Conservation (phyloP, 2,797 vertebrate genomes). For the Australoheros facetus region DNA sequence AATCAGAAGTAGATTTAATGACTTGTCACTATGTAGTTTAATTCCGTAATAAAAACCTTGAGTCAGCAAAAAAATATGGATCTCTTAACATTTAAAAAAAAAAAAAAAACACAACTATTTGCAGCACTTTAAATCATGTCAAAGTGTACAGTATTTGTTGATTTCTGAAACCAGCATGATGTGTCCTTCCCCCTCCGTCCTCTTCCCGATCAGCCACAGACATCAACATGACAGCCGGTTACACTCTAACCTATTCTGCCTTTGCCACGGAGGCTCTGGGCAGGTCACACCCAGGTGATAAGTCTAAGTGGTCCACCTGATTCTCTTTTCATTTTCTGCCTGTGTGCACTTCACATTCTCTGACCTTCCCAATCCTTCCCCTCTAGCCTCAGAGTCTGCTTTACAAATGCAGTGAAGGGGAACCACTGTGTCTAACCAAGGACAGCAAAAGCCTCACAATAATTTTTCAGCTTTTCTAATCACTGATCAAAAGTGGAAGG, state of each 20-base stretch:
- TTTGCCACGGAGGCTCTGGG: constrained; percentile 28
- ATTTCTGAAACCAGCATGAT: constrained; percentile 1
- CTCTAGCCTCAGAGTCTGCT: constrained; percentile 36
- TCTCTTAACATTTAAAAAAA: neutral
- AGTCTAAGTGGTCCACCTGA: constrained; percentile 48
- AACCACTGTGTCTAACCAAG: constrained; percentile 23
- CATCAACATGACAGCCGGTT: constrained; percentile 63
- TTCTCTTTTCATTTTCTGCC: constrained; percentile 69
- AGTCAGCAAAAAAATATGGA: neutral
- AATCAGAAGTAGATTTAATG: neutral
- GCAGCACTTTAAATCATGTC: constrained; percentile 28
- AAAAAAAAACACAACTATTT: neutral
- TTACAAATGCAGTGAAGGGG: constrained; percentile 28
- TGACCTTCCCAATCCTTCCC: constrained; percentile 69
- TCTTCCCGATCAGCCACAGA: constrained; percentile 24
- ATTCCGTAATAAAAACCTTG: neutral
- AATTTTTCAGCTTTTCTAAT: constrained; percentile 20
- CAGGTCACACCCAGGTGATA: constrained; percentile 62
- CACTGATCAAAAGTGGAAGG: neutral
- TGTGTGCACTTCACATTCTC: constrained; percentile 64
- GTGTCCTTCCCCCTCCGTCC: neutral
- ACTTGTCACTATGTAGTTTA: neutral
- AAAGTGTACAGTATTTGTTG: constrained; percentile 3
- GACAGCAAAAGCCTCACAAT: constrained; percentile 22
- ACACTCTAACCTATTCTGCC: constrained; percentile 57